Evolutionary conservation across 2,113 vertebrate genomes (phyloP).

Genomic region (Atlantisia rogersi): DNA sequence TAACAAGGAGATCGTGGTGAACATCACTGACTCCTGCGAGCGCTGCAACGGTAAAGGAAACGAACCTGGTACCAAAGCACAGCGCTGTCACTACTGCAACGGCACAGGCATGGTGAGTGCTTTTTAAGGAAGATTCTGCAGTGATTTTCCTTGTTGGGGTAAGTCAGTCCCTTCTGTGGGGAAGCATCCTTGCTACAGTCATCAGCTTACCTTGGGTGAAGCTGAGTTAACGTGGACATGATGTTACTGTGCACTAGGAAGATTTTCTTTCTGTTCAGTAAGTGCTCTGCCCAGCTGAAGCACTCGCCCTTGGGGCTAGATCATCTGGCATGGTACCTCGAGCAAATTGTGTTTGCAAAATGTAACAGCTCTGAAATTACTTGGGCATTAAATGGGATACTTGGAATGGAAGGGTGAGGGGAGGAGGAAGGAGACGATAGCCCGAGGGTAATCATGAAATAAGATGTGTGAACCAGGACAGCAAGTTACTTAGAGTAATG

Average conservation of each 20-base stretch:
- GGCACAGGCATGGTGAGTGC: slow-evolving; percentile 93
- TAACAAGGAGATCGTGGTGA: slow-evolving; percentile 92
- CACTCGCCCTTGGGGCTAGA: neutral
- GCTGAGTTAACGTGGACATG: neutral
- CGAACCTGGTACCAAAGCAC: slow-evolving; percentile 89
- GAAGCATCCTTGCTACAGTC: neutral
- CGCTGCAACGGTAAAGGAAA: slow-evolving; percentile 89
- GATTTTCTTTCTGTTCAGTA: neutral
- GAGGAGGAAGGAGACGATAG: neutral
- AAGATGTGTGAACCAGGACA: neutral
- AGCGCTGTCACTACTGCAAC: slow-evolving; percentile 89
- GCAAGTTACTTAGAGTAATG: neutral
- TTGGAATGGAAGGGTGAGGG: neutral
- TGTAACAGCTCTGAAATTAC: neutral
- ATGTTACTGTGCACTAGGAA: neutral
- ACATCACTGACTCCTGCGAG: slow-evolving; percentile 86
- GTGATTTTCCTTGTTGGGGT: neutral
- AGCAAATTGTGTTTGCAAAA: neutral
- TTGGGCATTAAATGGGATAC: neutral
- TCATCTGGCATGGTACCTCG: neutral
- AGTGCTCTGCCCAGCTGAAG: neutral
- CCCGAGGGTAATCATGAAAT: neutral
- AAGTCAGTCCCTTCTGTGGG: neutral
- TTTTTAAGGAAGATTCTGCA: neutral
- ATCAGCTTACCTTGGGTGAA: neutral